phyloP scores from a whole-genome alignment of 2,797 vertebrate genomes.

The Ficedula albicollis region DNA sequence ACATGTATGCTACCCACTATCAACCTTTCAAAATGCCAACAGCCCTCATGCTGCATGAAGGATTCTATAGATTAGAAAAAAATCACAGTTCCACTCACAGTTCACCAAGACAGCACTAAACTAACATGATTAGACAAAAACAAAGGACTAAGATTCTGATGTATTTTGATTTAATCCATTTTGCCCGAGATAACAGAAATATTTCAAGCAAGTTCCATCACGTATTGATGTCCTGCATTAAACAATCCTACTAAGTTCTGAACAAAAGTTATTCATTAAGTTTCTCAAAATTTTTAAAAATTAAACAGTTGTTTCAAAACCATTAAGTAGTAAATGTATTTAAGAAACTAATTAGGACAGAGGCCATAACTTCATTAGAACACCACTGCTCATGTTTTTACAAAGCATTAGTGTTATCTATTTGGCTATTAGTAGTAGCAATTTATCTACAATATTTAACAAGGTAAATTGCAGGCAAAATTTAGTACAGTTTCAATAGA shows the following conservation, averaged over 20 bases:
- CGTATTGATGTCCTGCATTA: slow-evolving; percentile 86
- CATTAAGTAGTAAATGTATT: slow-evolving; percentile 93
- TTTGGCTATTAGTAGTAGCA: slow-evolving; percentile 98
- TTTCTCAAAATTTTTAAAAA: slow-evolving; percentile 88
- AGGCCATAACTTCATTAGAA: slow-evolving; percentile 89
- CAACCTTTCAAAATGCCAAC: slow-evolving; percentile 85
- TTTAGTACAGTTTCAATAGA: slow-evolving; percentile 99
- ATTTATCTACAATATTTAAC: slow-evolving; percentile 99
- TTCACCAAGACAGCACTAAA: slow-evolving; percentile 88
- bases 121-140: slow-evolving; percentile 89
- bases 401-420: slow-evolving; percentile 98
- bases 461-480: slow-evolving; percentile 99
- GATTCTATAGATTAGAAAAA: slow-evolving; percentile 80
- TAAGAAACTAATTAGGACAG: slow-evolving; percentile 94
- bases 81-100: slow-evolving; percentile 86
- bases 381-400: slow-evolving; percentile 87
- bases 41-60: slow-evolving; percentile 85
- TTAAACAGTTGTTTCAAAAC: slow-evolving; percentile 88
- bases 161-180: slow-evolving; percentile 89
- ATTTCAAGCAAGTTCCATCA: slow-evolving; percentile 89
- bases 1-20: slow-evolving; percentile 76
- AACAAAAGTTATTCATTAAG: slow-evolving; percentile 84
- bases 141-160: slow-evolving; percentile 88
- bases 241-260: slow-evolving; percentile 83
- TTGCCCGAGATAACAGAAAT: slow-evolving; percentile 92